A percentile compares a stretch with the other conserved stretches of the same genome.
phyloP scores from a whole-genome alignment of 1,140 invertebrate genomes.

The Orchesella cincta region DNA sequence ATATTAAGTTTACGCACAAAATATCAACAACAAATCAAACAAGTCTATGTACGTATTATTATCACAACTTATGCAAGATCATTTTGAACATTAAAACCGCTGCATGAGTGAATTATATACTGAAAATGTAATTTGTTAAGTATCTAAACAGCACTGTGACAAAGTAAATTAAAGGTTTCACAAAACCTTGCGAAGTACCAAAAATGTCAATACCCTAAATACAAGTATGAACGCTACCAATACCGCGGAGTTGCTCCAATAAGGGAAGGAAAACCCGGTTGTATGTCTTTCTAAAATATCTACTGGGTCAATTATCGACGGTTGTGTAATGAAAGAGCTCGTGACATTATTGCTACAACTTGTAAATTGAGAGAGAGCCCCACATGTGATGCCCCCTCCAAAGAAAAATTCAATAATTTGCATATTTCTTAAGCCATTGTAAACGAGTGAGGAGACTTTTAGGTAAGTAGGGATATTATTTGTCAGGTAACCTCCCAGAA shows the following conservation, averaged over 20 bases:
- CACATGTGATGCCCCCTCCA: conserved; percentile 68
- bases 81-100: too few relatives aligned
- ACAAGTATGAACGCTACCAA: conserved; percentile 19
- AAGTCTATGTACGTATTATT: too few relatives aligned
- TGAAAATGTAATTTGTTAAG: too few relatives aligned
- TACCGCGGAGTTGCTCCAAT: conserved; percentile 38
- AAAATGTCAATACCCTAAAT: conserved; percentile 24
- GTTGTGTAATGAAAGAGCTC: not conserved
- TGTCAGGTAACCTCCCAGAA: conserved; percentile 80
- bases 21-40: too few relatives aligned
- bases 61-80: too few relatives aligned
- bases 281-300: conserved; percentile 12
- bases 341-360: conserved; percentile 9
- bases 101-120: too few relatives aligned
- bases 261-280: conserved; percentile 6
- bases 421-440: conserved; percentile 84
- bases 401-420: conserved; percentile 77
- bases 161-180: too few relatives aligned
- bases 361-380: not conserved
- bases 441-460: conserved; percentile 78
- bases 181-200: not conserved
- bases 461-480: conserved; percentile 75
- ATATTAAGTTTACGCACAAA: too few relatives aligned
- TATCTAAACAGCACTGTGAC: too few relatives aligned
- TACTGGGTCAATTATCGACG: not conserved